Percentiles rank a stretch among this genome's conserved stretches.
These are phyloP conservation scores for Hypsibius dujardini DNA, from an alignment of 1,140 invertebrate species.

Conservation along the genomic window DNA sequence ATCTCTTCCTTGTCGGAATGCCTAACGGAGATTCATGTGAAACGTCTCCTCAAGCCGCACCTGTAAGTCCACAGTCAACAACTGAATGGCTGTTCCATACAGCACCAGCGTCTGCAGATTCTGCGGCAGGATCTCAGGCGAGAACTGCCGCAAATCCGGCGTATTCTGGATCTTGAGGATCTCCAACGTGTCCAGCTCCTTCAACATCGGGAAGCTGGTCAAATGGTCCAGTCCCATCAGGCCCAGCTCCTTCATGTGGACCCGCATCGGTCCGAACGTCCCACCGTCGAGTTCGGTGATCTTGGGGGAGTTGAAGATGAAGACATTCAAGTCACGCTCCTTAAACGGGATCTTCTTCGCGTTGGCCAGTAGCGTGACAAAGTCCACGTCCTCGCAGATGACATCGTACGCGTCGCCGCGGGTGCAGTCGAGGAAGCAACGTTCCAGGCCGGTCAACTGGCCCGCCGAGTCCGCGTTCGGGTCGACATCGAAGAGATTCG, in stretches of 20 bases:
- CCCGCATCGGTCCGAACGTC: background rate
- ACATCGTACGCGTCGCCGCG: background rate
- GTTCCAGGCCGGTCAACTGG: too few relatives aligned
- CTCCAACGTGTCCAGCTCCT: background rate
- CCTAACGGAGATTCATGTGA: too few relatives aligned
- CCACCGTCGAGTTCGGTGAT: background rate
- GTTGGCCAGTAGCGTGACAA: background rate
- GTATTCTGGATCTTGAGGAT: background rate
- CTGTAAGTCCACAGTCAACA: background rate
- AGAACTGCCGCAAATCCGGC: background rate
- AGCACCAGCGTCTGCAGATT: background rate
- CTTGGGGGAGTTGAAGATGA: background rate
- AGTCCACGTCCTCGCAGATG: background rate
- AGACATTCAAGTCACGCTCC: background rate
- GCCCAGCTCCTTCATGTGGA: background rate
- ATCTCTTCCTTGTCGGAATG: too few relatives aligned
- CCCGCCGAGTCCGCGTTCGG: too few relatives aligned
- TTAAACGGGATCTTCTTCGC: background rate
- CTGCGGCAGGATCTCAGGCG: background rate
- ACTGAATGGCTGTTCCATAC: background rate
- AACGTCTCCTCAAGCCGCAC: background rate
- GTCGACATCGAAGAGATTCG: too few relatives aligned
- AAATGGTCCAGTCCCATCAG: background rate
- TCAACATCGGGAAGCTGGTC: background rate
- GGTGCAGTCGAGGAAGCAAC: background rate